phyloP scores from a whole-genome alignment of 35 echinoderm and acorn worm genomes.

The Lytechinus variegatus region DNA sequence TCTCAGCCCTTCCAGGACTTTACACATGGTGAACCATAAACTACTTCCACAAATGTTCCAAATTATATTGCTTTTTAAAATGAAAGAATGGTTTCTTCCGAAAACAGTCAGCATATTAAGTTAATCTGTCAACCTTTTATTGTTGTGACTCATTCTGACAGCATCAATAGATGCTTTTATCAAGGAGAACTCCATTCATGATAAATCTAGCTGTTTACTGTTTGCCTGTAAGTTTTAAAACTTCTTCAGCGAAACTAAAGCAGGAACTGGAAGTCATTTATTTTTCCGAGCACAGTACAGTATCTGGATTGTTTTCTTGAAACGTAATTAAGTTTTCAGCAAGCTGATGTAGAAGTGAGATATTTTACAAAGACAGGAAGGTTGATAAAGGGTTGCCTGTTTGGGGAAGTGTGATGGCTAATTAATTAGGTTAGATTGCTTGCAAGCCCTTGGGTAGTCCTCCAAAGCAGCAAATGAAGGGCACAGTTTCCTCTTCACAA shows the following conservation, averaged over 20 bases:
- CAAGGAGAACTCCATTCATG: no score
- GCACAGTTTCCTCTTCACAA: not conserved
- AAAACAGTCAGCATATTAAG: no score
- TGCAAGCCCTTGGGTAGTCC: not conserved
- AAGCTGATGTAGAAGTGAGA: not conserved
- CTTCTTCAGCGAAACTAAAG: not conserved
- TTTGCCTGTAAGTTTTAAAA: not conserved
- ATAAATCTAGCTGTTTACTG: no score
- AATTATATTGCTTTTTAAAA: no score
- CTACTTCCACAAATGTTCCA: no score
- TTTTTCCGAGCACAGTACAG: not conserved
- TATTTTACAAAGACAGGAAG: not conserved
- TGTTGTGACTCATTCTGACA: no score
- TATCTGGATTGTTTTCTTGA: not conserved
- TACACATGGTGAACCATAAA: no score
- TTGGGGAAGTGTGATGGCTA: not conserved
- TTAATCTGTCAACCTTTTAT: no score
- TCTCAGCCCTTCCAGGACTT: no score
- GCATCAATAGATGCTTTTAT: no score
- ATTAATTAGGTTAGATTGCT: not conserved
- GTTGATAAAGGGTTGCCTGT: not conserved
- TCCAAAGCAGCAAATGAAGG: not conserved
- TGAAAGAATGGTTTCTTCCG: no score
- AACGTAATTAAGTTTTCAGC: not conserved
- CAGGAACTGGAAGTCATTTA: not conserved